A percentile compares a stretch with the other conserved stretches of the same genome.
These are phyloP conservation scores for Ceramica pisi DNA, from an alignment of 2,888 invertebrate genomes.

Conservation along the genomic window DNA sequence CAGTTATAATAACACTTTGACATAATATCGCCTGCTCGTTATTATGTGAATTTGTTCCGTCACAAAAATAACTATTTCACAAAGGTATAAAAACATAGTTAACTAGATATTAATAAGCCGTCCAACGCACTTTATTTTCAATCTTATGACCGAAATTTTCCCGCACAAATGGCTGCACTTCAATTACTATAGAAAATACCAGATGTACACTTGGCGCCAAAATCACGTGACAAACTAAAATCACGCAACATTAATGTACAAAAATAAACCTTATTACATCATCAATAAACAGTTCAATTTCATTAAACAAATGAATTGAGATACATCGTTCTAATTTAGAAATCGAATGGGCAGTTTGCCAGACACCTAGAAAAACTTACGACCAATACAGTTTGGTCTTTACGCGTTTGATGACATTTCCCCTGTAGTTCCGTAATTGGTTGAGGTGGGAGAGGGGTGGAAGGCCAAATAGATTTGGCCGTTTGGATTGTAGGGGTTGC, in stretches of 20 bases:
- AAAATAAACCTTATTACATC: conserved; percentile 39
- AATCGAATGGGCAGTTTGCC: conserved; percentile 53
- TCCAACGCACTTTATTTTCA: conserved; percentile 25
- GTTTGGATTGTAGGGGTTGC: not conserved
- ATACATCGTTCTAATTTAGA: conserved; percentile 42
- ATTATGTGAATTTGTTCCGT: conserved; percentile 21
- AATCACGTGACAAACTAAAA: conserved; percentile 42
- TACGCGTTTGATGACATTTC: conserved; percentile 19
- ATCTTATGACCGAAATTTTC: conserved; percentile 29
- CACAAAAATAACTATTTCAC: conserved; percentile 37
- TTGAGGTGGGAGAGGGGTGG: not conserved
- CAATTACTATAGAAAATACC: conserved; percentile 51
- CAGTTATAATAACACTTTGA: conserved; percentile 10
- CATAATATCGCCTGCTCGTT: conserved; percentile 40
- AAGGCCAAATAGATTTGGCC: conserved; percentile 19
- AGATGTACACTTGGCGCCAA: conserved; percentile 45
- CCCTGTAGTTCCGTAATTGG: not conserved
- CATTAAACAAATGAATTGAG: conserved; percentile 11
- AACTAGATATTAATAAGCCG: not conserved
- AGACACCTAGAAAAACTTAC: conserved; percentile 42
- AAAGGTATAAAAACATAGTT: conserved; percentile 36
- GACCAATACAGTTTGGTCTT: conserved; percentile 45
- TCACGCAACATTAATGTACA: conserved; percentile 6
- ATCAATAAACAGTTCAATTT: conserved; percentile 27
- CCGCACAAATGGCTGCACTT: conserved; percentile 38